Conservation (phyloP, 2,797 vertebrate genomes). For the Gobionotothen gibberifrons region DNA sequence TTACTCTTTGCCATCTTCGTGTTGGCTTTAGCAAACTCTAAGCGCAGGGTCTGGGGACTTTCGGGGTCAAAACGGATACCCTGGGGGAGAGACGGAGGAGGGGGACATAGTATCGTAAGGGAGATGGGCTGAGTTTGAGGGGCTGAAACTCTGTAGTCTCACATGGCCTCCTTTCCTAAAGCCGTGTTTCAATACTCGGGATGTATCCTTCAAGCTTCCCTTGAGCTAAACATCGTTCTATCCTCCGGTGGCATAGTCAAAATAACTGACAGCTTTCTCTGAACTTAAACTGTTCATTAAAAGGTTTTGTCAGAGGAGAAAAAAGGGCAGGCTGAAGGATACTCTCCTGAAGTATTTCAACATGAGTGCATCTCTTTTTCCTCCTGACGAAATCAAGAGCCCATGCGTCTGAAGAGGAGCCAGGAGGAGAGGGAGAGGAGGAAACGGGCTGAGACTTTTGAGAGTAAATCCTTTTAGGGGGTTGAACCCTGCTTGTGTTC, state of each 20-base stretch:
- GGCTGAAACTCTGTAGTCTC: conserved; percentile 70
- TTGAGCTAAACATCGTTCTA: conserved; percentile 8
- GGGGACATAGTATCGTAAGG: conserved; percentile 79
- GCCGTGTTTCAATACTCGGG: conserved; percentile 61
- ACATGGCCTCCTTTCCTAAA: conserved; percentile 66
- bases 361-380: conserved; percentile 65
- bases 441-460: conserved; percentile 62
- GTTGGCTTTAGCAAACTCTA: conserved; percentile 99
- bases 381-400: conserved; percentile 40
- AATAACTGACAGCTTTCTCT: conserved; percentile 14
- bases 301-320: background rate
- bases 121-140: conserved; percentile 75
- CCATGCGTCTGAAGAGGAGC: conserved; percentile 21
- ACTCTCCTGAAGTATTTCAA: conserved; percentile 60
- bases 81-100: conserved; percentile 84
- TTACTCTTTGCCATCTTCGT: conserved; percentile 99
- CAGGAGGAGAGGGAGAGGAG: conserved; percentile 72
- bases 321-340: conserved; percentile 54
- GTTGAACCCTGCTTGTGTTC: conserved; percentile 78
- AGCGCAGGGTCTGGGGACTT: conserved; percentile 98
- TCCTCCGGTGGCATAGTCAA: conserved; percentile 12
- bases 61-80: conserved; percentile 99
- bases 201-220: conserved; percentile 64
- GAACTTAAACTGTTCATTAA: conserved; percentile 15
- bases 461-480: conserved; percentile 61